A percentile compares a stretch with the other conserved stretches of the same genome.
phyloP scores from a whole-genome alignment of 2,888 invertebrate genomes.

The Heliconius ethilla region DNA sequence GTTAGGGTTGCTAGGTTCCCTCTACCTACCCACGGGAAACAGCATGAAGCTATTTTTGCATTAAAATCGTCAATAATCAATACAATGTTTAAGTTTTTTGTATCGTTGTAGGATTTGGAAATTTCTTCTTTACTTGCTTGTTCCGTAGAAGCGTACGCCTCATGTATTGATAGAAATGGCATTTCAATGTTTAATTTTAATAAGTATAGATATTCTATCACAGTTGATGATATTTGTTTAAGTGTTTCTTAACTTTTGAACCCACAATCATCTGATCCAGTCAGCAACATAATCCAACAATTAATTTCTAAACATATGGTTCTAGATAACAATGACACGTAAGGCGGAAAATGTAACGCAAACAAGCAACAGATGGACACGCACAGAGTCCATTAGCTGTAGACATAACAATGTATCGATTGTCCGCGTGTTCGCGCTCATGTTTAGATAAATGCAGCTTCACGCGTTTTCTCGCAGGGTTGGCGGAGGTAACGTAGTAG shows the following conservation, averaged over 20 bases:
- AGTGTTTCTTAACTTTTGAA: background rate
- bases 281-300: background rate
- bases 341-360: slow-evolving; percentile 15
- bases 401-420: slow-evolving; percentile 46
- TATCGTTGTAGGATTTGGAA: too few species aligned
- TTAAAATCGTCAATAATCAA: too few species aligned
- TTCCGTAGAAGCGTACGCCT: background rate
- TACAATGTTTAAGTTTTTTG: too few species aligned
- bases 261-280: background rate
- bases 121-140: background rate
- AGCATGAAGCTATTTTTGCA: too few species aligned
- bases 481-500: background rate
- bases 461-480: background rate
- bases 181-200: too few species aligned
- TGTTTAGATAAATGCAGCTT: slow-evolving; percentile 17
- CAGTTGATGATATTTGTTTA: background rate
- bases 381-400: slow-evolving; percentile 34
- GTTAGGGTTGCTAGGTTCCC: too few species aligned
- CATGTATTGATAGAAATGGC: too few species aligned
- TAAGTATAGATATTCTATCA: background rate
- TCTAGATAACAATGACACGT: background rate
- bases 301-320: background rate
- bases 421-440: slow-evolving; percentile 29
- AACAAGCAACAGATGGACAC: background rate
- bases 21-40: too few species aligned